phyloP scores from a whole-genome alignment of 2,113 vertebrate species.

The Gobiocypris rarus region DNA sequence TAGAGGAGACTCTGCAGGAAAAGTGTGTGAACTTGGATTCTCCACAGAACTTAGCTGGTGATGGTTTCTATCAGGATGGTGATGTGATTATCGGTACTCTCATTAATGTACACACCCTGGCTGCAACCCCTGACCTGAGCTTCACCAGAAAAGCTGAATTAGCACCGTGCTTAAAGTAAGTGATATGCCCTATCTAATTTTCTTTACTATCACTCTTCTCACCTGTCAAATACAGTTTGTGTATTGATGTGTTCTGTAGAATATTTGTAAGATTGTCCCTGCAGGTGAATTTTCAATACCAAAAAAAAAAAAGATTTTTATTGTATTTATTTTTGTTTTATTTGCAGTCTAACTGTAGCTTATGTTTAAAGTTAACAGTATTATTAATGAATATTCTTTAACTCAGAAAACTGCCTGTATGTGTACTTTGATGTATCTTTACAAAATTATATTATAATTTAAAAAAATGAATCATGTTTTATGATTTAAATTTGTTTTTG shows the following conservation, averaged over 20 bases:
- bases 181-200: constrained; percentile 11
- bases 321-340: too few species aligned
- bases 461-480: too few species aligned
- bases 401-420: not conserved
- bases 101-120: constrained; percentile 64
- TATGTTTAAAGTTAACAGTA: not conserved
- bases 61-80: constrained; percentile 70
- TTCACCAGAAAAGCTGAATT: constrained; percentile 62
- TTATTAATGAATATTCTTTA: not conserved
- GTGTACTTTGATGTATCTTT: too few species aligned
- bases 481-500: too few species aligned
- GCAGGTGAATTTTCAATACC: not conserved
- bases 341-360: too few species aligned
- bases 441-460: too few species aligned
- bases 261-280: not conserved
- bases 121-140: constrained; percentile 50
- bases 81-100: constrained; percentile 72
- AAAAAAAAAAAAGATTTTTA: not conserved
- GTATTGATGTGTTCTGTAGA: not conserved
- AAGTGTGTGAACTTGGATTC: constrained; percentile 63
- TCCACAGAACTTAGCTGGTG: not conserved
- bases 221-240: not conserved
- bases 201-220: not conserved
- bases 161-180: constrained; percentile 66
- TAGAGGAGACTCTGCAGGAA: constrained; percentile 44